Evolutionary conservation across 2,113 vertebrate species (phyloP), one percentile per base, ranked within the genome.

Genomic region (Leptocoma aspasia): DNA sequence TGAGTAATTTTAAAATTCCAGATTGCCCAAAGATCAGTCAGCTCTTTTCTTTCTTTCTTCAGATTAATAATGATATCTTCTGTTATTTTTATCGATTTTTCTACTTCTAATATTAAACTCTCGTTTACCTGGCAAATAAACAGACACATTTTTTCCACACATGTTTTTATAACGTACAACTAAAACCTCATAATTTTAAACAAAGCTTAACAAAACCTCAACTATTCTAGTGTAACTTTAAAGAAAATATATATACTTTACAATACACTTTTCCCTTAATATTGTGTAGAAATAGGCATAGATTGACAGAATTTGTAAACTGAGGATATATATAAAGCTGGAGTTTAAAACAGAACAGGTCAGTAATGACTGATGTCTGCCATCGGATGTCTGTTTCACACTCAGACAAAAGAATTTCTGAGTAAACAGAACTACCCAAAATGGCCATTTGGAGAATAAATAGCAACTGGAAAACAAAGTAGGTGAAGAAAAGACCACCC

Each of bases 1-100:
- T 98, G 92, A 56, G 86, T 96, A 57, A 97, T 85, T 77, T 97
- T 97, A 37, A 98, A 97, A 95, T 98, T 98, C 98, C 98, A 97
- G 2, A 89, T 78, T 64, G 96, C 93, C 97, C 98, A 98, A 59
- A 98, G 96, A 52, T 75, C 77, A 8, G 97, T 96, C n/a, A 99
- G 95, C 27, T 97, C 97, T 77, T 97, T 96, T 82, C 97, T 98
- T 95, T 95, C 96, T 85, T 97, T 97, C 61, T 80, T 98, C 72
- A 98, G 96, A 60, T 95, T 96, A 76, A 96, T 94, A 92, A 98
- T 76, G 3, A 90, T 97, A 57, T 92, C 97, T 91, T 98, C 97
- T 68, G 97, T 94, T 66, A 97, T 44, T 90, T 31, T 66, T 53
- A 97, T 78, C 7, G 95, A 95, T 71, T 95, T 98, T 96, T 97